These are phyloP conservation scores for Calcarius ornatus DNA, from an alignment of 2,113 vertebrate genomes.

Conservation along the genomic window DNA sequence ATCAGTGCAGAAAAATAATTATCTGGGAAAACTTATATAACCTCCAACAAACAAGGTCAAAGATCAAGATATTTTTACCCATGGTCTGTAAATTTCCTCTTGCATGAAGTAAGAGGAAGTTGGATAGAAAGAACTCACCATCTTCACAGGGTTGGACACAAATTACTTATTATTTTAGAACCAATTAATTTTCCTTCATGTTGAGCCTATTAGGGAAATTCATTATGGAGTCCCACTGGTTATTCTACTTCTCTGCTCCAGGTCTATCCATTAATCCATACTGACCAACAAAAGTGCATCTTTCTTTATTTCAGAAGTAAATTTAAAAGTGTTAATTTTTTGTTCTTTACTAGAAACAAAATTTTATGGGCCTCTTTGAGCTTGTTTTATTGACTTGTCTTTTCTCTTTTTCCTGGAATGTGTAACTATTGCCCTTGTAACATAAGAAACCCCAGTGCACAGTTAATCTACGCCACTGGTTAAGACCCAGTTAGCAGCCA, in stretches of 20 bases:
- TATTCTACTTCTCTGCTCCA: not conserved
- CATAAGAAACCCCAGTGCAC: not conserved
- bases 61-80: not conserved
- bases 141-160: not conserved
- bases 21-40: not conserved
- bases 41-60: not conserved
- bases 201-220: not conserved
- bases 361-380: not conserved
- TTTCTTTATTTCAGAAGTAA: not conserved
- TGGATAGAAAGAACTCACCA: not conserved
- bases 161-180: not conserved
- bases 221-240: not conserved
- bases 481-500: not conserved
- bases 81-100: not conserved
- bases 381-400: not conserved
- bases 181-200: not conserved
- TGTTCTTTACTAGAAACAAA: not conserved
- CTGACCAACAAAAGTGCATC: not conserved
- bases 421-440: not conserved
- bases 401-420: not conserved
- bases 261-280: not conserved
- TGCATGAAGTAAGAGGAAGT: not conserved
- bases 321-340: not conserved
- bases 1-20: slow-evolving; percentile 26
- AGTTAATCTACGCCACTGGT: not conserved